These are phyloP conservation scores for Sinocyclocheilus anophthalmus DNA, from an alignment of 2,113 vertebrate genomes.

Conservation along the genomic window DNA sequence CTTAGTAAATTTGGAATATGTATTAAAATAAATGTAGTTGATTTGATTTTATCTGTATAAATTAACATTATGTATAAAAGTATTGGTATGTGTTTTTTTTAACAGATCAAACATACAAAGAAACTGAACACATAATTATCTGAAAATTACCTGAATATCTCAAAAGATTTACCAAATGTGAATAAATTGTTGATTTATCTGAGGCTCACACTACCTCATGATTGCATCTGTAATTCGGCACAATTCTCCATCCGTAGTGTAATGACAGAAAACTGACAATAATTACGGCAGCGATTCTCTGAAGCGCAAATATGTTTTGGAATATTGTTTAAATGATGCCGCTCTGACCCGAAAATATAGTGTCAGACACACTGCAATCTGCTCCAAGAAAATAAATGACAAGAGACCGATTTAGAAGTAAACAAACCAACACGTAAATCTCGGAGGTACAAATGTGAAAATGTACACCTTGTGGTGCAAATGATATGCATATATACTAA, in stretches of 20 bases:
- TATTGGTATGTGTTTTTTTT: not conserved
- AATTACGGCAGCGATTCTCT: not conserved
- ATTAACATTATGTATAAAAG: not conserved
- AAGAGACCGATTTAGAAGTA: not conserved
- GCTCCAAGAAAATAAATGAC: not conserved
- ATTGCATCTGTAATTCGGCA: not conserved
- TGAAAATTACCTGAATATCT: not conserved
- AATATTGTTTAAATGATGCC: not conserved
- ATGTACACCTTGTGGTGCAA: not conserved
- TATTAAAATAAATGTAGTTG: not conserved
- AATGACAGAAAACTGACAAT: not conserved
- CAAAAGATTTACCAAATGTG: not conserved
- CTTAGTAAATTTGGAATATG: no score
- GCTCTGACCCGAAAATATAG: not conserved
- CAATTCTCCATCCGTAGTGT: not conserved
- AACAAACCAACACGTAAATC: slow-evolving; percentile 5
- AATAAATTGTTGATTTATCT: no score
- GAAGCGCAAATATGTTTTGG: not conserved
- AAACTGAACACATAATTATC: not conserved
- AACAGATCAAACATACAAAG: not conserved
- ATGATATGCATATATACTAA: not conserved
- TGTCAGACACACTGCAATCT: not conserved
- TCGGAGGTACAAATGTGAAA: slow-evolving; percentile 13
- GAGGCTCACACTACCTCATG: not conserved
- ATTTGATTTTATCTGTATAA: not conserved